Evolutionary conservation across 2,888 invertebrate genomes (phyloP).

Genomic region (Folsomia manolachei): DNA sequence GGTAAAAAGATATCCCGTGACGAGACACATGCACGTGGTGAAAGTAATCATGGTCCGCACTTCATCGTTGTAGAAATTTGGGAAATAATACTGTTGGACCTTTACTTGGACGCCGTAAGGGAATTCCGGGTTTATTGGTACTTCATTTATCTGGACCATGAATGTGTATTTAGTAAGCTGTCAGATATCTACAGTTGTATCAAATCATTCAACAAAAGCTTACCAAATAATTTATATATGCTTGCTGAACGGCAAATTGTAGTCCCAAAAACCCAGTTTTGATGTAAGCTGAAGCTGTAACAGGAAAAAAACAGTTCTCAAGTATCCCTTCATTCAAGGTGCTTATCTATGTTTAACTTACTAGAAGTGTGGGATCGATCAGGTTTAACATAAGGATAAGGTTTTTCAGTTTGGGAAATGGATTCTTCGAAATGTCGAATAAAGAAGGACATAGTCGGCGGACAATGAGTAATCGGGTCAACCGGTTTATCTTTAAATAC

Average conservation of each 20-base stretch:
- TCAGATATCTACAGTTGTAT: too few species aligned
- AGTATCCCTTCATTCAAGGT: too few species aligned
- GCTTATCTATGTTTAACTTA: neutral
- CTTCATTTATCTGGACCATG: too few species aligned
- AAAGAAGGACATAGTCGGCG: constrained; percentile 23
- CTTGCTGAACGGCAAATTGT: constrained; percentile 40
- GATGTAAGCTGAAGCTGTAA: constrained; percentile 36
- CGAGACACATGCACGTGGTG: constrained; percentile 22
- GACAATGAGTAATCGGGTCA: constrained; percentile 15
- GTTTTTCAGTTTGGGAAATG: constrained; percentile 26
- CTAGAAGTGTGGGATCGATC: neutral
- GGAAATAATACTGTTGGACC: constrained; percentile 29
- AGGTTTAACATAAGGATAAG: constrained; percentile 32
- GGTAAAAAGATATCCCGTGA: constrained; percentile 35
- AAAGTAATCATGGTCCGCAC: constrained; percentile 20
- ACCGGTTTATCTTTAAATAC: constrained; percentile 24
- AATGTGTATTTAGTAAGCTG: too few species aligned
- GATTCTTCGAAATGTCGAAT: constrained; percentile 32
- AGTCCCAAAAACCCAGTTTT: constrained; percentile 40
- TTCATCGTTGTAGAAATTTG: constrained; percentile 24
- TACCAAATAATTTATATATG: too few species aligned
- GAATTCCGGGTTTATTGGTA: too few species aligned
- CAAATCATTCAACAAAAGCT: too few species aligned
- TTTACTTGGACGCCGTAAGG: too few species aligned
- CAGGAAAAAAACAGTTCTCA: too few species aligned